Evolutionary conservation across 2,797 vertebrate genomes (phyloP).

Genomic region (Poecilia wingei): DNA sequence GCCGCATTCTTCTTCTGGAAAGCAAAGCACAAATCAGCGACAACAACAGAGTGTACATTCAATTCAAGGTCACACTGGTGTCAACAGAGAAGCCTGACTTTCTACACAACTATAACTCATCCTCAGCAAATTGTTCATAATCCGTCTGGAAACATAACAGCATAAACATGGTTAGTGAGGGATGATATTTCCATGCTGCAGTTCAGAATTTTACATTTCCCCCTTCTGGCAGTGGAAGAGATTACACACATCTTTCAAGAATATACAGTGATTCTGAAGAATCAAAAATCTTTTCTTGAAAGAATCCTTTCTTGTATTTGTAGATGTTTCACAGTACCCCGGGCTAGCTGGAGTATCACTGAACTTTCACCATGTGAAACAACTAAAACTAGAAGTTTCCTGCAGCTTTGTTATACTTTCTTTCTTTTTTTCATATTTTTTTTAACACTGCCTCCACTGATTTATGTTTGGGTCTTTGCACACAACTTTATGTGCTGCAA

Average conservation of each 20-base stretch:
- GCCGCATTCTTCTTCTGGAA: slow-evolving; percentile 16
- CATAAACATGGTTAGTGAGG: background rate
- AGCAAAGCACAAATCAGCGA: slow-evolving; percentile 18
- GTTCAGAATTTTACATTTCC: background rate
- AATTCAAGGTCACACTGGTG: slow-evolving; percentile 46
- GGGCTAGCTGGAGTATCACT: background rate
- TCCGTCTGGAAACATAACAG: background rate
- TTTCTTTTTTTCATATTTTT: background rate
- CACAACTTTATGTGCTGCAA: background rate
- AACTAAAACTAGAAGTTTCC: background rate
- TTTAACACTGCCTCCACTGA: background rate
- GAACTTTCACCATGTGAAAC: background rate
- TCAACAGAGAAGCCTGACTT: slow-evolving; percentile 28
- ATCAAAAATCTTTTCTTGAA: background rate
- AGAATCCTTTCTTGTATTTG: background rate
- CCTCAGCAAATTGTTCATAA: slow-evolving; percentile 3
- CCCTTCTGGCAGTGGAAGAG: background rate
- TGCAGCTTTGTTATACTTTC: background rate
- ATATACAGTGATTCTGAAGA: background rate
- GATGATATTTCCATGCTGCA: slow-evolving; percentile 1
- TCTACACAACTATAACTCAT: slow-evolving; percentile 16
- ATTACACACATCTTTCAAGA: background rate
- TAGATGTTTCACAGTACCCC: background rate
- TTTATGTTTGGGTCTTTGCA: background rate
- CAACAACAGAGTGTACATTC: slow-evolving; percentile 13